Conservation (phyloP, 2,113 vertebrate species). For the Scytalopus superciliaris region DNA sequence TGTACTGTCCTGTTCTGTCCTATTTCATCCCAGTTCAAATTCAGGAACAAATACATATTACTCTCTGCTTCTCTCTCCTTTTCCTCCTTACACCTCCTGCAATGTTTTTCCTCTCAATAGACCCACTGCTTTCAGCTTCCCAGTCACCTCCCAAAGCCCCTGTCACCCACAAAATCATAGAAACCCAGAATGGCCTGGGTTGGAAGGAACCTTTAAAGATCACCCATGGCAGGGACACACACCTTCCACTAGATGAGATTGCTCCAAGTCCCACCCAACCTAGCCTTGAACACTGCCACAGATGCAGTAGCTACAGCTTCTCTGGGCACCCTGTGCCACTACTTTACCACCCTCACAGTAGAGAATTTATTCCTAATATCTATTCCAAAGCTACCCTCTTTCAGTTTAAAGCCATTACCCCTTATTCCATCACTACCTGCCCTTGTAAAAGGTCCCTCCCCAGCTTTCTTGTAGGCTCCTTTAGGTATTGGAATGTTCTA, state of each 20-base stretch:
- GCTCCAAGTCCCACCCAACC: not conserved
- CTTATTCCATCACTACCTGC: not conserved
- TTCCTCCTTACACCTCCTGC: not conserved
- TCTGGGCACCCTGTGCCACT: not conserved
- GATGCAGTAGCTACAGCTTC: not conserved
- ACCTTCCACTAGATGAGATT: not conserved
- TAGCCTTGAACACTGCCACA: not conserved
- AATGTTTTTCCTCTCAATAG: not conserved
- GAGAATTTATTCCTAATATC: not conserved
- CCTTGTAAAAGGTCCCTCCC: not conserved
- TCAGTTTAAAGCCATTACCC: not conserved
- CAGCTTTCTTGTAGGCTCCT: not conserved
- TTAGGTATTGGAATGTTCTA: not conserved
- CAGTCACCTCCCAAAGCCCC: not conserved
- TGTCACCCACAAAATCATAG: not conserved
- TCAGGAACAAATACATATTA: not conserved
- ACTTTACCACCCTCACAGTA: not conserved
- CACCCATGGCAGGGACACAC: no score
- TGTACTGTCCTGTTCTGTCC: no score
- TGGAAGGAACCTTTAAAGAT: accelerated
- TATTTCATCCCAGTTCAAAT: not conserved
- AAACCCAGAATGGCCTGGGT: not conserved
- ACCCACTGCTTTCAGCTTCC: not conserved
- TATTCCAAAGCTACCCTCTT: not conserved
- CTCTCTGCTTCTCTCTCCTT: not conserved